Base-by-base conservation (phyloP, 2,888 invertebrate genomes). In the Diplolepis rosae region DNA sequence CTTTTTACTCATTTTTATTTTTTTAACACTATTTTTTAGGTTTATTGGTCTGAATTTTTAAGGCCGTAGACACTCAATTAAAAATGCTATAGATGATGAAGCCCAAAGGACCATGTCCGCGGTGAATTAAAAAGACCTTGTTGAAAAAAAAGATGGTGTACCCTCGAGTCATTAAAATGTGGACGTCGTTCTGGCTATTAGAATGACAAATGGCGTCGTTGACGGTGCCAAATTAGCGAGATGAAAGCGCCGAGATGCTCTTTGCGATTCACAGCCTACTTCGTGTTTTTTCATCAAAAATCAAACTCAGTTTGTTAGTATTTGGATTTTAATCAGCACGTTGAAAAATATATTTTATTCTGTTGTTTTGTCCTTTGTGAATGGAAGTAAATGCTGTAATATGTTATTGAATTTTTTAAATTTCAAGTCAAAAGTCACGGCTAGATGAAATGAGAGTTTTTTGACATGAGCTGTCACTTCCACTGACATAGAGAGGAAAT, bases 201-300 rank as follows among this genome's bases (percentile, higher is more conserved):
- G 86, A 86, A 84, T 87, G 87, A 87, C 85, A 86, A 85, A 87
- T 84, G 83, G 83, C 81, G 79, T 82, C 83, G 85, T 84, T 85
- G 87, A 87, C 85, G 84, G 82, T 83, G 85, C 87, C 84, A 87
- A 87, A 87, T 86, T 87, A 86, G 85, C 76, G 70, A 82, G 85
- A 84, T 81, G 84, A 84, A 83, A 84, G 83, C 80, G 77, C 79
- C 68, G 72, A 65, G 30, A 48, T 56, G 7, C 11, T 24, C 35
- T 11, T 5, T 56, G 30, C 30, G 15, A 30, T 54, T 30, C 9
- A 11, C 13, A 11, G 22, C 15, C 28, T 32, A 9, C 11, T 9
- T 32, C 32, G 32, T 9, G 32, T 9, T 5, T 32, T 32, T 32
- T 32, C 32, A 9, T 32, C 11, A 9, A 2, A 7, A 32, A 32